These are phyloP conservation scores for Limanda limanda DNA, from an alignment of 2,113 vertebrate species.

Conservation along the genomic window DNA sequence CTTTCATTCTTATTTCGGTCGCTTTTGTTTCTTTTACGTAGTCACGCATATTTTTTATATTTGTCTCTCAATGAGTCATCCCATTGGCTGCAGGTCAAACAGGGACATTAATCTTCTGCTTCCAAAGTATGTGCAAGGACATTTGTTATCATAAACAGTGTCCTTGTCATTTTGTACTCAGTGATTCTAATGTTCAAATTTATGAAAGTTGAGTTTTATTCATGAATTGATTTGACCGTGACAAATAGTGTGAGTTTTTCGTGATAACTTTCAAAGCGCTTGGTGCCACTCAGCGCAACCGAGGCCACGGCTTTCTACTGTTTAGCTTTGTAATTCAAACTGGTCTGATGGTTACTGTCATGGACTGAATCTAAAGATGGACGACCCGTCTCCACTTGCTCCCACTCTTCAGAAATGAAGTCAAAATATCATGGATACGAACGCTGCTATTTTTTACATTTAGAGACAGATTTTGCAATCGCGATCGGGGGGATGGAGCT, in stretches of 20 bases:
- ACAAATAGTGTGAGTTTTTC: background rate
- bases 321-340: conserved; percentile 5
- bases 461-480: too few relatives aligned
- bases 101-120: background rate
- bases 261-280: background rate
- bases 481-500: too few relatives aligned
- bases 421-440: too few relatives aligned
- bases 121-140: background rate
- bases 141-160: conserved; percentile 5
- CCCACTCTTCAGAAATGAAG: too few relatives aligned
- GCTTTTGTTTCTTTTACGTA: background rate
- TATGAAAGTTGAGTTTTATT: background rate
- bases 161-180: background rate
- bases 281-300: background rate
- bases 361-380: too few relatives aligned
- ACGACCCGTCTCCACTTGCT: too few relatives aligned
- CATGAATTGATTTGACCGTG: background rate
- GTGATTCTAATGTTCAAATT: background rate
- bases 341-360: background rate
- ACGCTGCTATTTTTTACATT: too few relatives aligned
- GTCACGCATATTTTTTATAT: background rate
- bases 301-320: background rate
- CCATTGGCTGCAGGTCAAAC: conserved; percentile 4
- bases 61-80: conserved; percentile 24
- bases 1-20: background rate